A percentile compares a stretch with the other conserved stretches of the same genome.
These are phyloP conservation scores for Pollenia amentaria DNA, from an alignment of 2,888 invertebrate species.

Conservation along the genomic window DNA sequence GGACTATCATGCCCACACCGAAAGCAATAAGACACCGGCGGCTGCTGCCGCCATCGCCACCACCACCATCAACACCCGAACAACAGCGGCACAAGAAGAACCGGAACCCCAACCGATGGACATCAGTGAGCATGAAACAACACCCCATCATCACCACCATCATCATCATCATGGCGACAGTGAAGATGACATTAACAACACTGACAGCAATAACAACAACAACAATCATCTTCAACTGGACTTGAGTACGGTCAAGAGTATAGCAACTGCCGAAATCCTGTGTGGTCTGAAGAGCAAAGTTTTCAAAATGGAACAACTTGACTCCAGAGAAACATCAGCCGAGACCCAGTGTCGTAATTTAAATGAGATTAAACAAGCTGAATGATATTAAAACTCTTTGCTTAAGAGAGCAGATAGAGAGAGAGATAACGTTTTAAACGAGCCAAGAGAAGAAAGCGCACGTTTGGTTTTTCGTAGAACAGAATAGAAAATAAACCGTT, in stretches of 20 bases:
- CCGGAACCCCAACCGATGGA: slow-evolving; percentile 53
- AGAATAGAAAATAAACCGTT: slow-evolving; percentile 38
- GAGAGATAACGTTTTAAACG: slow-evolving; percentile 38
- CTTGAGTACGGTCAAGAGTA: slow-evolving; percentile 80
- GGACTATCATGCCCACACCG: slow-evolving; percentile 40
- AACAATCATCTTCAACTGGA: slow-evolving; percentile 77
- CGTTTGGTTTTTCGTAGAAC: slow-evolving; percentile 21
- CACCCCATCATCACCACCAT: slow-evolving; percentile 33
- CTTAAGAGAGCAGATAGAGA: not conserved
- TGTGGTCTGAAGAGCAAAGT: slow-evolving; percentile 82
- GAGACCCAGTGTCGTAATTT: slow-evolving; percentile 76
- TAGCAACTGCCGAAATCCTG: slow-evolving; percentile 81
- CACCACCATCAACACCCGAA: not conserved
- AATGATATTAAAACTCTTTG: slow-evolving; percentile 75
- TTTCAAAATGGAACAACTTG: slow-evolving; percentile 80
- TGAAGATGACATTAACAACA: slow-evolving; percentile 77
- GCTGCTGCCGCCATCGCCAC: slow-evolving; percentile 26
- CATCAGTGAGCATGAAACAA: slow-evolving; percentile 35
- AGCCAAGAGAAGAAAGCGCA: slow-evolving; percentile 8
- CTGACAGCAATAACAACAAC: slow-evolving; percentile 78
- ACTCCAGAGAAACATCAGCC: slow-evolving; percentile 75
- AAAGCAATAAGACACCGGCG: slow-evolving; percentile 24
- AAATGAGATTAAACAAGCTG: slow-evolving; percentile 81
- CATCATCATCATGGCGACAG: slow-evolving; percentile 51
- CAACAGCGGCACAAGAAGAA: slow-evolving; percentile 68